Percentiles rank a stretch among this genome's conserved stretches.
These are phyloP conservation scores for Cryptomyrus ogoouensis DNA, from an alignment of 2,113 vertebrate genomes.

Conservation along the genomic window DNA sequence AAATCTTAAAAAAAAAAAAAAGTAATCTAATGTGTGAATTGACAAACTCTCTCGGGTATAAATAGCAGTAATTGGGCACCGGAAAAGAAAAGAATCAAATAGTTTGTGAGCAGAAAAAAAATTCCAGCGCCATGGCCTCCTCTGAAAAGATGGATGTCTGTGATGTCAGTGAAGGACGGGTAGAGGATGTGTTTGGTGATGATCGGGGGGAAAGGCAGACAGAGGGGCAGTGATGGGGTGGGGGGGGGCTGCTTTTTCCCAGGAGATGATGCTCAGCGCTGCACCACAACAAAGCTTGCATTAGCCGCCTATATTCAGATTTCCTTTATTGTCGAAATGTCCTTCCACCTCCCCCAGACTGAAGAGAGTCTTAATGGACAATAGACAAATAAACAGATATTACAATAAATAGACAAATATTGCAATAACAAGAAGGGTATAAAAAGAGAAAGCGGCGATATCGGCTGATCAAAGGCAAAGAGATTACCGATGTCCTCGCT, in stretches of 20 bases:
- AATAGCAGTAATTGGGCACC: neutral
- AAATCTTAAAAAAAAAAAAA: neutral
- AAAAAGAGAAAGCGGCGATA: neutral
- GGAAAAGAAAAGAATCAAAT: neutral
- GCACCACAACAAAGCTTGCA: neutral
- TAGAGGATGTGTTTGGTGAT: too few relatives aligned
- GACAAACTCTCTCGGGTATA: neutral
- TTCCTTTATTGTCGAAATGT: neutral
- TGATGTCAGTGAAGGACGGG: neutral
- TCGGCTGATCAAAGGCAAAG: neutral
- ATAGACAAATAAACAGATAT: neutral
- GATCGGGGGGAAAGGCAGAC: neutral
- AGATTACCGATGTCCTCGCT: neutral
- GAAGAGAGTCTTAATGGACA: neutral
- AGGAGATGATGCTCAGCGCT: neutral
- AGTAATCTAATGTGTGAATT: neutral
- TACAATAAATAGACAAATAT: neutral
- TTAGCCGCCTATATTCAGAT: neutral
- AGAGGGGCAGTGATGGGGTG: neutral
- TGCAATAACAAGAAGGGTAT: neutral
- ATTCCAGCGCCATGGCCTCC: neutral
- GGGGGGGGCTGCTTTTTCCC: neutral
- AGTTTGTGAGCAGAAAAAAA: neutral
- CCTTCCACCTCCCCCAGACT: neutral
- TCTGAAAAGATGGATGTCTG: neutral